Evolutionary conservation across 2,888 invertebrate species (phyloP).

Genomic region (Drosophila infuscata): DNA sequence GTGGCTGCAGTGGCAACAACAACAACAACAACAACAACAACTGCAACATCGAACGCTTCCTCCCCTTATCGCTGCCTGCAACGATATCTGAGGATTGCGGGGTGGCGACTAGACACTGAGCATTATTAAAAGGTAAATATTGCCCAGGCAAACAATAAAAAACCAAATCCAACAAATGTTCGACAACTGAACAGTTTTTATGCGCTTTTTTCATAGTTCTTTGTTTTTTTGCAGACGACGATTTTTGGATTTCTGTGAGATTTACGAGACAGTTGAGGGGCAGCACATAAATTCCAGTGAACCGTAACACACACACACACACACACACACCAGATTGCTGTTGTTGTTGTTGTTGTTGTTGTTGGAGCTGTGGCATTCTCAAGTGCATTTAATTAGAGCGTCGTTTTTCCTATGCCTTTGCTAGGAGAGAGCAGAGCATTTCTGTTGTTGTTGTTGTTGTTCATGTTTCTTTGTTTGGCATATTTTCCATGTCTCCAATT

Average conservation of each 20-base stretch:
- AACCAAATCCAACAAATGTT: conserved; percentile 61
- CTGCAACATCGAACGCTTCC: conserved; percentile 12
- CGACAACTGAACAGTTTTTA: conserved; percentile 71
- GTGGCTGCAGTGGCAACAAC: conserved; percentile 35
- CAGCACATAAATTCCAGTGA: conserved; percentile 73
- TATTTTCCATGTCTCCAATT: conserved; percentile 81
- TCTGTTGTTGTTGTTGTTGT: conserved; percentile 21
- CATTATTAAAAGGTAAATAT: conserved; percentile 79
- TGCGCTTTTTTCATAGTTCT: conserved; percentile 62
- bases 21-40: conserved; percentile 5
- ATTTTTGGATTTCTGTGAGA: conserved; percentile 59
- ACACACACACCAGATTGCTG: conserved; percentile 8
- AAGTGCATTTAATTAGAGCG: conserved; percentile 77
- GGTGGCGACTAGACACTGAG: conserved; percentile 63
- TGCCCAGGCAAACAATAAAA: conserved; percentile 64
- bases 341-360: conserved; percentile 33
- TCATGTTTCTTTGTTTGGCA: conserved; percentile 68
- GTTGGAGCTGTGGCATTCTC: conserved; percentile 63
- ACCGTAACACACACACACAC: conserved; percentile 37
- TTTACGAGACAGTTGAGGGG: conserved; percentile 75
- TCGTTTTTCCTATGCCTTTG: conserved; percentile 46
- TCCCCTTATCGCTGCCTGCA: conserved; percentile 11
- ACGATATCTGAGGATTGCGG: conserved; percentile 36
- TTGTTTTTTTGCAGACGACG: conserved; percentile 41
- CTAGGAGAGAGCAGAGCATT: conserved; percentile 40